Evolutionary conservation across 2,113 vertebrate genomes (phyloP), one percentile per base, ranked within the genome.

Genomic region (Polypterus bichir): DNA sequence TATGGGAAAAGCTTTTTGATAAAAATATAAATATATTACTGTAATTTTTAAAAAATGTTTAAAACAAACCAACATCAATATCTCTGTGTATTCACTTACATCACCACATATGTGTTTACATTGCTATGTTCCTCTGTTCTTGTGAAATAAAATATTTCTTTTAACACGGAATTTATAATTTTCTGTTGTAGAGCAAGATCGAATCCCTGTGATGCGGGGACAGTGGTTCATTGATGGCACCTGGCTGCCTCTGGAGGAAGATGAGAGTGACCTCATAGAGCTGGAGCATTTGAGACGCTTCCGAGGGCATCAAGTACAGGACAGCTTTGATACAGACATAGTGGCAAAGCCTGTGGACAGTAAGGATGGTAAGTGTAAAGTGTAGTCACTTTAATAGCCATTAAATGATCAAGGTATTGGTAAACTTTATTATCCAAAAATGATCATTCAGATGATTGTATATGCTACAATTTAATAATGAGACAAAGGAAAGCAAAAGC

Each of bases 221-320:
- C 95, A 97, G 74, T 99, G 96, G 96, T 99, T 99, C 72, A 88
- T 93, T 47, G 94, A 97, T 46, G 96, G 95, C 6, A 95, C 93
- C 0, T 99, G 95, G 96, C 90, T 91, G 5, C 95, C 95, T 1
- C 73, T 99, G 56, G 96, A 99, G 65, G 92, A 98, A 70, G 93
- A 97, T 10, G 94, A 99, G 77, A 94, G 95, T 47, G 91, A 98
- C 73, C 83, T 97, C 45, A 94, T 99, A 59, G 96, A 99, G 62
- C 81, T 83, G 67, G 93, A 97, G 73, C 94, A 99, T 70, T 86
- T 99, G 68, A 83, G 54, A 46, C 77, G 88, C 73, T 99, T 98
- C 79, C 88, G 78, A 46, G 95, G 94, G 48, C 92, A 97, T 48
- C 91, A 91, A 63, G 80, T 91, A 78, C 89, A 94, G 57, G 92